phyloP scores from a whole-genome alignment of 2,113 vertebrate genomes.

The Urocolius indicus region DNA sequence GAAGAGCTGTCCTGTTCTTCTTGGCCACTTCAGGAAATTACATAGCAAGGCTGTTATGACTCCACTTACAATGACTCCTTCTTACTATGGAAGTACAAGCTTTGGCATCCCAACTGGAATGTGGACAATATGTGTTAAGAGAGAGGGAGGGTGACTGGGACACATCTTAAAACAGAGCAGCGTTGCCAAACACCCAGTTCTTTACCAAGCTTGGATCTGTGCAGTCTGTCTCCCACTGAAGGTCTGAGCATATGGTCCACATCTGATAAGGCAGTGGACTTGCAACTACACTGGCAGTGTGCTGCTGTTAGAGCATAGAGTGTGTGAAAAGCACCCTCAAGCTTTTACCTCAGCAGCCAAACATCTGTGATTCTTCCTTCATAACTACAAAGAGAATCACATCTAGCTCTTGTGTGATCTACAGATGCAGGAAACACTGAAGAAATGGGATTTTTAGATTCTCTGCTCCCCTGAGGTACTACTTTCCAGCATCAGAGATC shows the following conservation, averaged over 20 bases:
- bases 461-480: background rate
- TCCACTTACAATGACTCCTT: background rate
- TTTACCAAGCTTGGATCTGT: background rate
- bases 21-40: background rate
- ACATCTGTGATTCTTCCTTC: background rate
- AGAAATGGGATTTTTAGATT: background rate
- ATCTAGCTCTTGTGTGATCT: background rate
- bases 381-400: background rate
- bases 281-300: background rate
- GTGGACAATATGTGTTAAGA: background rate
- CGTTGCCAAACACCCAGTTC: background rate
- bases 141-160: background rate
- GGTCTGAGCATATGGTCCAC: background rate
- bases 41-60: background rate
- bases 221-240: background rate
- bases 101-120: background rate
- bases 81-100: constrained; percentile 34
- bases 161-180: background rate
- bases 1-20: background rate
- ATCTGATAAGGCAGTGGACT: background rate
- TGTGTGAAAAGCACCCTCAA: background rate
- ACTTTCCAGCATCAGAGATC: background rate
- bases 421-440: background rate
- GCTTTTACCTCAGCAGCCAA: background rate
- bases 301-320: background rate